Base-by-base conservation (phyloP, 2,888 invertebrate genomes). In the Plagodis pulveraria region DNA sequence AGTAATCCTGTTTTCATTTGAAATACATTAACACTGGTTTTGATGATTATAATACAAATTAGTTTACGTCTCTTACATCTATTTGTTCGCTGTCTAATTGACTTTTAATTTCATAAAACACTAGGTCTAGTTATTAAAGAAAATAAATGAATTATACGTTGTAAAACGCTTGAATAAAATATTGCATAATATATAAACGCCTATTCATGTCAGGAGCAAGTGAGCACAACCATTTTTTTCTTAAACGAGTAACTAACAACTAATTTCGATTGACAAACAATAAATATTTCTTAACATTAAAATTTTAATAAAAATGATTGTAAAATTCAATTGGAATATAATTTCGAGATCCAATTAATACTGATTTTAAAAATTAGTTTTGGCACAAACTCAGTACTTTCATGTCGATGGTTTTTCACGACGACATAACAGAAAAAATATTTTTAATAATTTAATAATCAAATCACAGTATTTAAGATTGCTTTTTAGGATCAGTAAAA, bases 261-360 rank as follows among this genome's bases (percentile, higher is more conserved):
- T 42, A 42, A 42, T 42, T 6, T 10, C 6, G 6, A 42, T 12
- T 42, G 12, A 42, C 0, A 42, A 45, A 5, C 45, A 52, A 40
- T 33, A 36, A 44, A 38, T 42, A 10, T 22, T 38, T 32, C 1
- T 42, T 36, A 55, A 49, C 35, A 41, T 41, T 6, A 9, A 7
- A 9, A 48, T 7, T 43, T 11, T n/a, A 7, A n/a, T 43, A 38
- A 32, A 48, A 33, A 44, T 6, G 38, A 6, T 40, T 7, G 9
- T 50, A 32, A 36, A 44, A 48, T 38, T n/a, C 36, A 44, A 45
- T 40, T 22, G 36, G 36, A 44, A 32, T 51, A 48, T 43, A 40
- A 43, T 38, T 47, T 48, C 6, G 50, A 59, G 59, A 51, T 60
- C 59, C 40, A 33, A 60, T 35, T 50, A 60, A 60, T 60, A 60